Base-by-base conservation (phyloP, 2,888 invertebrate genomes). In the Synanthedon tipuliformis region DNA sequence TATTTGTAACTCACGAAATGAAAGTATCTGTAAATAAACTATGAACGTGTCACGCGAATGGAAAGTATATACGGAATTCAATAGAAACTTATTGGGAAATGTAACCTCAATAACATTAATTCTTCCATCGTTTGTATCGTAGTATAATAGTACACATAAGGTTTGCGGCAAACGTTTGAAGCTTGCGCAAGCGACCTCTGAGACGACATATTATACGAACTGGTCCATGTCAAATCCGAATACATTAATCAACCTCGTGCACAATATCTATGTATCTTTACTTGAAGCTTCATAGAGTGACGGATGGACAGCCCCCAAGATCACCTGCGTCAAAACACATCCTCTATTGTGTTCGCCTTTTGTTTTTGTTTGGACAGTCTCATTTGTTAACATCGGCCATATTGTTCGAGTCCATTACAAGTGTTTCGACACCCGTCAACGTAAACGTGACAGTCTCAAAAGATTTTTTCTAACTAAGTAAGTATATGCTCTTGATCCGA, bases 381-480 rank as follows among this genome's bases (percentile, higher is more conserved):
- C 69, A 73, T 77, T 76, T 71, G 67, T 64, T 56, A 62, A 77
- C 74, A 76, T 78, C 65, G 65, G 59, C 57, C 59, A 65, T 65
- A 79, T 83, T 83, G 81, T 84, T 75, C 67, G 64, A 59, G 64
- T 71, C 68, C 65, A 68, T 66, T 72, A 76, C 75, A 78, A 74
- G 76, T 72, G 71, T 84, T 83, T 78, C 81, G 73, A 79, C 81
- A 83, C 76, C 66, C 76, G 81, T 82, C 85, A 84, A 71, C 66
- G 72, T 76, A 65, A 61, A 59, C 70, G 70, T 74, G 80, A 83
- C 78, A 81, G 71, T 71, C 72, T 71, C 65, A 75, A 77, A 75
- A 71, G 64, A 58, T 63, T 68, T 73, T 74, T 18, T 34, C 56
- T 61, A 61, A 64, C 54, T 50, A 49, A 23, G 23, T 23, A 23